Evolutionary conservation across 2,113 vertebrate genomes (phyloP), one percentile per base, ranked within the genome.

Genomic region (Mesitornis unicolor): DNA sequence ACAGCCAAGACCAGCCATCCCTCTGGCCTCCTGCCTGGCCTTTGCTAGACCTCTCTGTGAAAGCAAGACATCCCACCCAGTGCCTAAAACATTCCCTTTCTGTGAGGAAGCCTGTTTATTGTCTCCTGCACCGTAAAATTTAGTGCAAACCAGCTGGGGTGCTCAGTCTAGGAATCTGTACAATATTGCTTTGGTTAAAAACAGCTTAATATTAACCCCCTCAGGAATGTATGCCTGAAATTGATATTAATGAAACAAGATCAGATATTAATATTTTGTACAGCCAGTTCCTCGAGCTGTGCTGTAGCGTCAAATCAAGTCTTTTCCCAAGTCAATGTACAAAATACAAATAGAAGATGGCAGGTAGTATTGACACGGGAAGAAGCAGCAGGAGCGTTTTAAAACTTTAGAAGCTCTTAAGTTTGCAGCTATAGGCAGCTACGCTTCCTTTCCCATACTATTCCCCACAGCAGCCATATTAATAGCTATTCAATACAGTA

Each of bases 201-300:
- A 31, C 87, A 90, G 71, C 86, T 96, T 94, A 95, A 87, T 93
- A 76, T 81, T 97, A 96, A 86, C 75, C 28, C 89, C 64, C 90
- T 73, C 65, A 38, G 84, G 95, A 97, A 97, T 84, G 93, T 26
- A 69, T 5, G 82, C 48, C 89, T 92, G 87, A 96, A 96, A 96
- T 11, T 90, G 90, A 91, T 93, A 96, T 73, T 92, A 96, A 96
- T 78, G 73, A 89, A 96, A 93, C 48, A 87, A 92, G 86, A 96
- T 84, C 80, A 92, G 77, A 89, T 93, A 94, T 90, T 96, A 96
- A 86, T 78, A 92, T 94, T 94, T 93, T 65, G 65, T 75, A 71
- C 90, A 93, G 86, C n/a, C 3, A 1, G 76, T 90, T 95, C 65
- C 86, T 96, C 94, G 94, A 94, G 88, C 88, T 91, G 83, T 78